These are phyloP conservation scores for Aphidoletes aphidimyza DNA, from an alignment of 2,888 invertebrate genomes.

Conservation along the genomic window DNA sequence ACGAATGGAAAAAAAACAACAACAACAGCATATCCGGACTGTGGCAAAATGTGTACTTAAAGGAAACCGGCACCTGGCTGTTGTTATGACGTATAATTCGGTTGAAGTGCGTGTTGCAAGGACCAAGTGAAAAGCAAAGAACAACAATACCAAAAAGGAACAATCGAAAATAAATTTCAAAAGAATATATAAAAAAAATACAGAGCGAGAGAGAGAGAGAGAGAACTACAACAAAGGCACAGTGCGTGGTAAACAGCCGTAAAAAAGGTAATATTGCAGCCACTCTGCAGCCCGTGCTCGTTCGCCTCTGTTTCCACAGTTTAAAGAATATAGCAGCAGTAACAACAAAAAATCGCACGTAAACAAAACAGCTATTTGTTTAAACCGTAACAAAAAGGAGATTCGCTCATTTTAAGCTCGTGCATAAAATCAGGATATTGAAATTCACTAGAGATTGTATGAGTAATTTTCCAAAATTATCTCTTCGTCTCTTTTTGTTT, in stretches of 20 bases:
- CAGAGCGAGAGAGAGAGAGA: no score
- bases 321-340: neutral
- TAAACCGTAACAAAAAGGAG: neutral
- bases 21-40: neutral
- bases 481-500: no score
- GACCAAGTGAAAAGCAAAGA: neutral
- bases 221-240: no score
- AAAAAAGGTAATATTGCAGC: conserved; percentile 35
- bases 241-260: conserved; percentile 33
- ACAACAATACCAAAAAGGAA: conserved; percentile 41
- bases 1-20: neutral
- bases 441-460: conserved; percentile 24
- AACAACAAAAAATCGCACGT: no score
- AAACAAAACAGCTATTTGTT: conserved; percentile 39
- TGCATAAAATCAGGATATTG: neutral
- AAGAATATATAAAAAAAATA: conserved; percentile 48
- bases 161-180: conserved; percentile 32
- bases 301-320: no score
- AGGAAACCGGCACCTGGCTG: conserved; percentile 44
- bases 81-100: conserved; percentile 46
- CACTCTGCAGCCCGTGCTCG: no score
- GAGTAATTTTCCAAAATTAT: conserved; percentile 23
- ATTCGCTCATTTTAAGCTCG: neutral
- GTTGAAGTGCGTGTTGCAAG: conserved; percentile 30
- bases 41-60: conserved; percentile 1